Evolutionary conservation across 2,113 vertebrate species (phyloP).

Genomic region (Platanista minor): DNA sequence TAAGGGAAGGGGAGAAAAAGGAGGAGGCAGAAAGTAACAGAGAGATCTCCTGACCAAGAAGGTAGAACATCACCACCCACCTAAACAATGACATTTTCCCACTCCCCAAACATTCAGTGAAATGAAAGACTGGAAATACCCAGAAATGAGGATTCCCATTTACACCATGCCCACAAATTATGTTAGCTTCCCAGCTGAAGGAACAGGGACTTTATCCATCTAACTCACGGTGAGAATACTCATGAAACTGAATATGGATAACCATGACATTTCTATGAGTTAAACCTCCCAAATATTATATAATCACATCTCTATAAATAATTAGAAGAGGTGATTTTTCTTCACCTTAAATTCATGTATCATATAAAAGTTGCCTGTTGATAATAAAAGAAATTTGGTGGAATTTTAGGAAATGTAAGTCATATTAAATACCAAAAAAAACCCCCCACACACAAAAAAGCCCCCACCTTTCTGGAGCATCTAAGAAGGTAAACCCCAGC

Average conservation of each 20-base stretch:
- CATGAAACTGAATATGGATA: neutral
- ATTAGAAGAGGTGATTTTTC: neutral
- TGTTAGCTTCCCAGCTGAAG: slow-evolving; percentile 12
- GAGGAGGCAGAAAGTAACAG: slow-evolving; percentile 78
- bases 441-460: neutral
- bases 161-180: neutral
- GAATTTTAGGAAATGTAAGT: neutral
- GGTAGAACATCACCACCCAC: slow-evolving; percentile 72
- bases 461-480: neutral
- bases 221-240: slow-evolving; percentile 22
- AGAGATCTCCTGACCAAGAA: slow-evolving; percentile 78
- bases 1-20: slow-evolving; percentile 78
- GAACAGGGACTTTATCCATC: neutral
- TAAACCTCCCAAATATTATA: neutral
- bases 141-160: slow-evolving; percentile 31
- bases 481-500: neutral
- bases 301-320: neutral
- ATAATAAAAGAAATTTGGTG: neutral
- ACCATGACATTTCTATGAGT: neutral
- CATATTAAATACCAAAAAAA: neutral
- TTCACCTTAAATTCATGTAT: neutral
- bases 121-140: slow-evolving; percentile 39
- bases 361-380: neutral
- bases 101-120: slow-evolving; percentile 58
- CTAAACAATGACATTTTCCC: slow-evolving; percentile 70